Evolutionary conservation across 1,140 invertebrate species (phyloP).

Genomic region (Macrobrachium rosenbergii): DNA sequence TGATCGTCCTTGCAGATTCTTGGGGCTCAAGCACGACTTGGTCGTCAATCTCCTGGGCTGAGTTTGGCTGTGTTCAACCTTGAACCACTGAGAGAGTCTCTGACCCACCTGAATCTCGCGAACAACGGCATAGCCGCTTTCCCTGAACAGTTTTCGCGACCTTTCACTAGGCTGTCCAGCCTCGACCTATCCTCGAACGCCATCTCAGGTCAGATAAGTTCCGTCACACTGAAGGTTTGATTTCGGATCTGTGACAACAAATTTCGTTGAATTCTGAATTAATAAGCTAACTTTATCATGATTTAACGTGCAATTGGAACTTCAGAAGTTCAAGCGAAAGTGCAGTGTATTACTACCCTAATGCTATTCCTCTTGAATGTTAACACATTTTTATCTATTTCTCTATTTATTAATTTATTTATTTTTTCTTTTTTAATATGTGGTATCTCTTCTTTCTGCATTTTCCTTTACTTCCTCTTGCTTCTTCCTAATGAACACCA

Average conservation of each 20-base stretch:
- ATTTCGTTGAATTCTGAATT: not conserved
- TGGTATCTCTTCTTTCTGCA: not conserved
- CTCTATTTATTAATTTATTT: too few relatives aligned
- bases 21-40: not conserved
- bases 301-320: too few relatives aligned
- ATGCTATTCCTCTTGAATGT: too few relatives aligned
- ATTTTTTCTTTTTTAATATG: too few relatives aligned
- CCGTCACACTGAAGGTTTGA: not conserved
- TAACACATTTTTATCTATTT: too few relatives aligned
- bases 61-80: conserved; percentile 18
- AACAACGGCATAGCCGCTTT: conserved; percentile 23
- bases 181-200: conserved; percentile 31
- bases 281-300: not conserved
- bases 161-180: conserved; percentile 5
- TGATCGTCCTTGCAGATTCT: not conserved
- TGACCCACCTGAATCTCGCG: conserved; percentile 16
- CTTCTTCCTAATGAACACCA: too few relatives aligned
- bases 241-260: not conserved
- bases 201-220: conserved; percentile 22
- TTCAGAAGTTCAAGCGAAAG: too few relatives aligned
- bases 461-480: not conserved
- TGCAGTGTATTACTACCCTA: too few relatives aligned
- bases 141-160: conserved; percentile 9
- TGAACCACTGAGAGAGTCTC: not conserved
- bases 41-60: not conserved